Conservation (phyloP, 2,888 invertebrate species). For the Esperia sulphurella region DNA sequence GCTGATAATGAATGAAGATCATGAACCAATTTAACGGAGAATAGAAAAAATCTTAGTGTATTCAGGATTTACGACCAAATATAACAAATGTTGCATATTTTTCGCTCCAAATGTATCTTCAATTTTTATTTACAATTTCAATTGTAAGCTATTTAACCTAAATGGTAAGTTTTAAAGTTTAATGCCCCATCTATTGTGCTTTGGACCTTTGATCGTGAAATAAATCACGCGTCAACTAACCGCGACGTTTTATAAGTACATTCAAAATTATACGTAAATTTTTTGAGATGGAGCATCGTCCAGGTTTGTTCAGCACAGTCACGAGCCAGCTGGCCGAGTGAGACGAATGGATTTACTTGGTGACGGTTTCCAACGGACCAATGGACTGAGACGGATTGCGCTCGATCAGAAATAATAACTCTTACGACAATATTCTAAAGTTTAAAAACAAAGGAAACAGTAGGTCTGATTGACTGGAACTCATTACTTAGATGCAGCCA, state of each 20-base stretch:
- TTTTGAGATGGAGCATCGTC: not conserved
- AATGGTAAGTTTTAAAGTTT: no score
- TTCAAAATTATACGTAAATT: not conserved
- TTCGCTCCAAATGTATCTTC: no score
- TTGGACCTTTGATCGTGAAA: not conserved
- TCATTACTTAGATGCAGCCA: not conserved
- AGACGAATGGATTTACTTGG: slow-evolving; percentile 52
- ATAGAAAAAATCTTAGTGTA: no score
- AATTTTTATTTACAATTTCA: no score
- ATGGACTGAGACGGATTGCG: slow-evolving; percentile 49
- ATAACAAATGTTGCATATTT: no score
- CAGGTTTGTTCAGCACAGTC: slow-evolving; percentile 3
- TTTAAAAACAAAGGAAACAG: not conserved
- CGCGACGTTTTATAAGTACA: not conserved
- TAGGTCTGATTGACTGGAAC: not conserved
- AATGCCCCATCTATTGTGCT: no score
- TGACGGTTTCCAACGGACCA: slow-evolving; percentile 46
- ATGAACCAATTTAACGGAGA: no score
- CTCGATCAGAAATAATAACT: slow-evolving; percentile 41
- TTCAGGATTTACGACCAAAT: no score
- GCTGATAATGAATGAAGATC: no score
- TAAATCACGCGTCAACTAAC: not conserved
- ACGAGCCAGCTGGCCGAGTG: slow-evolving; percentile 19
- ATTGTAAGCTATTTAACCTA: no score
- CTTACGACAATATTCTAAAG: slow-evolving; percentile 15